phyloP scores from a whole-genome alignment of 2,113 vertebrate genomes.

The Phaethornis superciliosus region DNA sequence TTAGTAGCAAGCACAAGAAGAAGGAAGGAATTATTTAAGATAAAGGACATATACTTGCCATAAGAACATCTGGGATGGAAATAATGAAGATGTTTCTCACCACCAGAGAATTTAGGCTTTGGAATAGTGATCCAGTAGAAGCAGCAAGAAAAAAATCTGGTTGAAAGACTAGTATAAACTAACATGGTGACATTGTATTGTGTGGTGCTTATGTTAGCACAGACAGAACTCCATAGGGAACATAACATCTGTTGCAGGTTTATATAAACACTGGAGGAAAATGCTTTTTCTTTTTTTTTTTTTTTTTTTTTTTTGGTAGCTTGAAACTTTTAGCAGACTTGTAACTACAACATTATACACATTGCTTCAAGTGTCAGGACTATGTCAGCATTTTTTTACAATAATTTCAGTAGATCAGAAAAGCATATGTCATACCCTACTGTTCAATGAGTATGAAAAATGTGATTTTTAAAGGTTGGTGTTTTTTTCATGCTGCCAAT shows the following conservation, averaged over 20 bases:
- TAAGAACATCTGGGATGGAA: neutral
- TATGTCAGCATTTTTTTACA: neutral
- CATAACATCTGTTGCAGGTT: neutral
- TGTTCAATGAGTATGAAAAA: slow-evolving; percentile 2
- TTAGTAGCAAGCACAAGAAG: neutral
- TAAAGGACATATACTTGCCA: neutral
- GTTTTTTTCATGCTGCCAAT: neutral
- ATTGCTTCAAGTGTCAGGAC: neutral
- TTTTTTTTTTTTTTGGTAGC: neutral
- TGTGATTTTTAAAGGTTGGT: neutral
- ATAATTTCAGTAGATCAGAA: neutral
- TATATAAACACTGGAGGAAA: neutral
- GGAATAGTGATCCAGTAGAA: neutral
- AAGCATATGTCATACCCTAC: neutral
- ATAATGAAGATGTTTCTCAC: neutral
- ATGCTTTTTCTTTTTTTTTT: neutral
- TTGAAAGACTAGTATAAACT: neutral
- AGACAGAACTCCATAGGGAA: neutral
- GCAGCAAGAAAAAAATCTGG: neutral
- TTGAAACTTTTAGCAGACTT: neutral
- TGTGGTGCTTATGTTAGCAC: neutral
- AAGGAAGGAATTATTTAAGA: neutral
- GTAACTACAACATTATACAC: neutral
- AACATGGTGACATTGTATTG: neutral
- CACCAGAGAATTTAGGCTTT: neutral